Evolutionary conservation across 2,888 invertebrate genomes (phyloP), one percentile per base, ranked within the genome.

Genomic region (Capitulum mitella): DNA sequence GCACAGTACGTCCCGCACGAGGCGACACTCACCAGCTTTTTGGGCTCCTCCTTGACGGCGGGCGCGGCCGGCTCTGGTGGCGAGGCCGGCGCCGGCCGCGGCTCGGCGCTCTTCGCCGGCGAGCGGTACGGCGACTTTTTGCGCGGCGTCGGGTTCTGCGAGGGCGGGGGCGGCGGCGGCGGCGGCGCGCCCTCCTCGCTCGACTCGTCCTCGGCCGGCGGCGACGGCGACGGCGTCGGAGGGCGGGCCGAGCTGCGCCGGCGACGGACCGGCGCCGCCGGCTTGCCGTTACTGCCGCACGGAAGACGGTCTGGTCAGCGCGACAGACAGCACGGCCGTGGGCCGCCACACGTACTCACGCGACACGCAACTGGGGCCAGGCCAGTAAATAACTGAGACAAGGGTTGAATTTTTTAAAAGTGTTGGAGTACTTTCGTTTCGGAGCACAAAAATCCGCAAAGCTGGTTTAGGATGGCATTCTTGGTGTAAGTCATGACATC

Each of bases 1-100:
- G n/a, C n/a, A n/a, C n/a, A n/a, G n/a, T n/a, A n/a, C n/a, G n/a
- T n/a, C n/a, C n/a, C n/a, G n/a, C n/a, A n/a, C n/a, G n/a, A n/a
- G 70, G 40, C 70, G 40, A 6, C 40, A 61, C 77, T 77, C 43
- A 76, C 78, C 78, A 78, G 74, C 48, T 79, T 77, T 81, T 40
- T 58, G 81, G 81, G 81, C 77, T 22, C 79, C 37, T 80, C 78
- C 37, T 77, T 40, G 81, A 79, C 3, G 80, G 77, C 8, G 80
- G 43, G 29, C 84, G 84, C 46, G 84, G 82, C 81, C 12, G 82
- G 81, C 12, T 82, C 80, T 22, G 79, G 79, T 5, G 78, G 80
- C 40, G 80, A 43, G 78, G 76, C 76, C 61, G 78, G 78, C 77
- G 74, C 12, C 78, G 74, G 48, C 76, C 81, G 14, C 82, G 83